Evolutionary conservation across 2,888 invertebrate genomes (phyloP), one percentile per base, ranked within the genome.

Genomic region (Pheosia gnoma): DNA sequence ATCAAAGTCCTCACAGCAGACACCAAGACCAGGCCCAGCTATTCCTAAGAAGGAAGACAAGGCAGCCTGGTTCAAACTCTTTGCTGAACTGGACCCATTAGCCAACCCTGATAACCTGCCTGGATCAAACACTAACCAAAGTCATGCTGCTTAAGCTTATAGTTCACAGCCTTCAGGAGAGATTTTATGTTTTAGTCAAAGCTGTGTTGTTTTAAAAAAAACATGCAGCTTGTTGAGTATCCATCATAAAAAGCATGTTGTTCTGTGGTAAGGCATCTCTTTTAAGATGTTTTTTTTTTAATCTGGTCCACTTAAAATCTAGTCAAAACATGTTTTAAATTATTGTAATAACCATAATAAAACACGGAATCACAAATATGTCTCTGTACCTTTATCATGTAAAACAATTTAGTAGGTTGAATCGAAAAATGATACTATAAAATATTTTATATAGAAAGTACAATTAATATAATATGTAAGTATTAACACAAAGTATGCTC

Each of bases 11-110:
- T 64, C 74, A 0, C 70, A 71, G 37, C 55, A 55, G 8, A n/a
- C 55, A n/a, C 39, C 7, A 4, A 55, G 39, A 7, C 39, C 39
- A 55, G 55, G 55, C 3, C 39, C 55, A 11, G 13, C 76, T 11
- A 81, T 86, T 65, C 89, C 93, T 51, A 94, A 94, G 72, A 95
- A 94, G 74, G 94, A 94, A 63, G 95, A 94, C 66, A 94, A 91
- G 78, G 90, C 93, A 4, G 93, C 94, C 25, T 99, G 98, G 98
- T 96, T 98, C 83, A 97, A 97, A 87, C 92, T 98, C 60, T 98
- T 99, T 92, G 97, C 98, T 51, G 98, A 98, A 87, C 89, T 99
- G 63, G 98, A 99, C 91, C 98, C 98, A 0, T 92, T 98, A 47
- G 96, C 98, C 10, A 98, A 98, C 91, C 97, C 98, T 52, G 97